Evolutionary conservation across 2,113 vertebrate species (phyloP), one percentile per base, ranked within the genome.

Genomic region (Trinectes maculatus): DNA sequence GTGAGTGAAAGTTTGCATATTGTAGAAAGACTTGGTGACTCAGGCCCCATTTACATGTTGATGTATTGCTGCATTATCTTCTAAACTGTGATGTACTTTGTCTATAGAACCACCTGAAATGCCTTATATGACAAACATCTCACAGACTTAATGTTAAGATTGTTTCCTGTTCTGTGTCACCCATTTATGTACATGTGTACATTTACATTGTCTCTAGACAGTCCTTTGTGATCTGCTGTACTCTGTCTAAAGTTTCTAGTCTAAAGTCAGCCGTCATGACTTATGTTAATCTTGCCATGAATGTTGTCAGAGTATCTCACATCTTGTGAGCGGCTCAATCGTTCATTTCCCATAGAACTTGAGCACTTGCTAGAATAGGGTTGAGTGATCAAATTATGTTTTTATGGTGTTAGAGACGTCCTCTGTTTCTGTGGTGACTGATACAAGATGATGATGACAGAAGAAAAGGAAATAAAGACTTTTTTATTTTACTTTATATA

Each of bases 51-150:
- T 67, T 71, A 63, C 64, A 56, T 77, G 62, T 77, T 15, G 65
- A 57, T 71, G 68, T 71, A 78, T 77, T 71, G 82, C 82, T 81
- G 76, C 82, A 75, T 72, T 55, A 39, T 78, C 47, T 79, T 70
- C 70, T 72, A 53, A 77, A 85, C 79, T 89, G 83, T 85, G 77
- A 82, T 36, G 61, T 79, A 83, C 36, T 85, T 48, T 61, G 81
- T 81, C 73, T 83, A 65, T 72, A 81, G 78, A 82, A 83, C 83
- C 87, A 93, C 92, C 92, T 88, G 71, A 82, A 85, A 91, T 92
- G 92, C 92, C 93, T 94, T 93, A 91, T 43, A 82, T 49, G 68
- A 85, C 61, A 63, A 88, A 80, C 72, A 48, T 82, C 72, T 84
- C 46, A 69, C 71, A 73, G 80, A 85, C 83, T 76, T 73, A 40